Evolutionary conservation across 1,140 invertebrate species (phyloP), one percentile per base, ranked within the genome.

Genomic region (Gonatopus flavifemur): DNA sequence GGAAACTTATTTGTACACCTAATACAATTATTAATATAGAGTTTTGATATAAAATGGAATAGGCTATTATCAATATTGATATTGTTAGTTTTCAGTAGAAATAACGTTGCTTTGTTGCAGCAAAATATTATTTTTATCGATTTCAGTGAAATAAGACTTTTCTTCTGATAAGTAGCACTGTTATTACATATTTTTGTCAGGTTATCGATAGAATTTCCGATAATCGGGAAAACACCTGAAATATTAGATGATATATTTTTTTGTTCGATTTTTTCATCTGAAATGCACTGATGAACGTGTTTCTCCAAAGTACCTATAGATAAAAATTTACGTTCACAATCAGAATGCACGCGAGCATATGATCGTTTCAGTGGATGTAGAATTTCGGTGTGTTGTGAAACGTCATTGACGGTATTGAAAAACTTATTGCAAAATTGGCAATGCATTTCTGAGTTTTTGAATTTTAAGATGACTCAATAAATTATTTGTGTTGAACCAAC

Each of bases 41-140:
- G 24, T 37, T 55, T 37, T 20, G 18, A 25, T 2, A 55, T 49
- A 9, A 55, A 33, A 15, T 33, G 30, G 22, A 40, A 37, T 41
- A 55, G 49, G 37, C 45, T 35, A 39, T 25, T 31, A n/a, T 37
- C 52, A 30, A 45, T 43, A 12, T 41, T 25, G 45, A 13, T 49
- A 19, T 5, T 12, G 37, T 21, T 33, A 39, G 24, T 51, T 55
- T n/a, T n/a, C n/a, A n/a, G n/a, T n/a, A n/a, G n/a, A n/a, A n/a
- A n/a, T n/a, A n/a, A n/a, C n/a, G n/a, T n/a, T n/a, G n/a, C n/a
- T n/a, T n/a, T n/a, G n/a, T n/a, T n/a, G n/a, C n/a, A n/a, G n/a
- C n/a, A n/a, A n/a, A n/a, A n/a, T n/a, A 40, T 28, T 20, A 18
- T 33, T 18, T 53, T 48, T n/a, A 3, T 31, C 5, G 2, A 22